Conservation (phyloP, 2,888 invertebrate species). For the Himalopsyche anomala region DNA sequence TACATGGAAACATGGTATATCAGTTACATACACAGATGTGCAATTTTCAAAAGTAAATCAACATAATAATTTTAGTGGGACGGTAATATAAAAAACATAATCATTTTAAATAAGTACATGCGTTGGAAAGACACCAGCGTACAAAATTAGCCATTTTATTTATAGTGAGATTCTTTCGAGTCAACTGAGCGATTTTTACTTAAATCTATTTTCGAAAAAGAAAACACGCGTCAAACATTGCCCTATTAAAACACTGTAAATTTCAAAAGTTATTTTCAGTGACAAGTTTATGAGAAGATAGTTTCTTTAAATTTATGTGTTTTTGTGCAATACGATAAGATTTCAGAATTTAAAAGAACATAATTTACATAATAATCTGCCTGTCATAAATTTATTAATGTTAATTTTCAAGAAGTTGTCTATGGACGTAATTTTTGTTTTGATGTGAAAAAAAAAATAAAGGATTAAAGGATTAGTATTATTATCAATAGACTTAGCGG, state of each 20-base stretch:
- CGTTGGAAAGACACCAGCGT: neutral
- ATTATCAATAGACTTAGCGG: no score
- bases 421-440: no score
- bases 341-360: neutral
- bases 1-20: no score
- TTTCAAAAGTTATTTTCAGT: neutral
- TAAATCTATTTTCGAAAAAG: neutral
- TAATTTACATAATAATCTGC: neutral
- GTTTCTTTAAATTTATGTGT: neutral
- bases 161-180: neutral
- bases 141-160: constrained; percentile 1
- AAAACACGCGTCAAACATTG: neutral
- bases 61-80: neutral
- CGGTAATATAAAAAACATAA: neutral
- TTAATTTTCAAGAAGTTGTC: no score
- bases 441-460: no score
- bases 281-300: neutral
- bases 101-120: neutral
- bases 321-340: neutral
- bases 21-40: no score
- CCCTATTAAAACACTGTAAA: neutral
- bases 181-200: neutral
- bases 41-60: neutral
- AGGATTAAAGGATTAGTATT: no score
- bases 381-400: neutral